Evolutionary conservation across 2,797 vertebrate genomes (phyloP), one percentile per base, ranked within the genome.

Genomic region (Malurus leucopterus): DNA sequence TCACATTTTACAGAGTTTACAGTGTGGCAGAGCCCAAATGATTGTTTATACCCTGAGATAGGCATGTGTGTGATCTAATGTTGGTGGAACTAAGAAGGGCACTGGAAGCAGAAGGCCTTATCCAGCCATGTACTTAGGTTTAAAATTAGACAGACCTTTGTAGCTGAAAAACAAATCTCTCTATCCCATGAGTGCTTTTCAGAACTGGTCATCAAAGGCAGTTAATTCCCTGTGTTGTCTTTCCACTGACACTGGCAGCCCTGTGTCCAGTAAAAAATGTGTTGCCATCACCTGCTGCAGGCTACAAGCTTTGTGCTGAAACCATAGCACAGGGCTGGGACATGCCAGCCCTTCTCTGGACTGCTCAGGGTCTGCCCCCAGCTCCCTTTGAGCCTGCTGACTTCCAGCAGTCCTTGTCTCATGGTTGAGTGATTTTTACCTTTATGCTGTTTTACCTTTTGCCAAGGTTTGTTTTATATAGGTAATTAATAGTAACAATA

Each of bases 11-110:
- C 23, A 4, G 20, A 68, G 23, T n/a, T 77, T 23, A 22, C 23
- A 4, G 18, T 23, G 30, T 40, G 44, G 21, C 47, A 67, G 47
- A 90, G 11, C 30, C 53, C 57, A 32, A 24, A 23, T 3, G 0
- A 17, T 27, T 62, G 27, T 63, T 65, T 15, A 27, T 83, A 54
- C 11, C 24, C 34, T 32, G 51, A 53, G 15, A 49, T 5, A 55
- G 16, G 23, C 23, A 20, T 0, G 0, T 12, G 11, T 34, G 2
- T 46, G 22, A 32, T 41, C 20, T 24, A n/a, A 9, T 0, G 0
- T 1, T 72, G n/a, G 19, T 18, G 34, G 41, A 50, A 27, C 15
- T 19, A 7, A 15, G 23, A 43, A 57, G 14, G 13, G 11, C 40
- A 26, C 7, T 46, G 68, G 53, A 73, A 76, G 27, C 64, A 69